These are phyloP conservation scores for Idaea dimidiata DNA, from an alignment of 2,888 invertebrate genomes.

Conservation along the genomic window DNA sequence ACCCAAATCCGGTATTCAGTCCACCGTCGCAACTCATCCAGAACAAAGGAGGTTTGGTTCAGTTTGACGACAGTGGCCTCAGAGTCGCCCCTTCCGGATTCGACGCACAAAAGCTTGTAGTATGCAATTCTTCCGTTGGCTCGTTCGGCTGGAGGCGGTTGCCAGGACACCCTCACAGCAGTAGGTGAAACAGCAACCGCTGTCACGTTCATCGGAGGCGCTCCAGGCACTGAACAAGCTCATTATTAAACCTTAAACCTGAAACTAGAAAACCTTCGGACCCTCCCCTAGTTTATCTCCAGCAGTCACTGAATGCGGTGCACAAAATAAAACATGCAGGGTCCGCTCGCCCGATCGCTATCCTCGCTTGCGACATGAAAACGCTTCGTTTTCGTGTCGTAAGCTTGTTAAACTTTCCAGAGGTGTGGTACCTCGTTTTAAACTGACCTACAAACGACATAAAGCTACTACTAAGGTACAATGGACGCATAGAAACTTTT, in stretches of 20 bases:
- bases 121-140: constrained; percentile 96
- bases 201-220: constrained; percentile 96
- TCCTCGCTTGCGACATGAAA: constrained; percentile 53
- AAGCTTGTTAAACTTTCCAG: constrained; percentile 40
- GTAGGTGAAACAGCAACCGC: constrained; percentile 94
- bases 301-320: constrained; percentile 81
- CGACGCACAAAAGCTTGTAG: constrained; percentile 96
- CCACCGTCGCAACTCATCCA: constrained; percentile 96
- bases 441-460: constrained; percentile 76
- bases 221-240: constrained; percentile 93
- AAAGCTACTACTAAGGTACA: constrained; percentile 75
- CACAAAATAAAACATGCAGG: constrained; percentile 74
- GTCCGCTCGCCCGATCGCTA: constrained; percentile 76
- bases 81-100: constrained; percentile 90
- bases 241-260: constrained; percentile 52
- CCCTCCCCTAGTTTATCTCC: constrained; percentile 43
- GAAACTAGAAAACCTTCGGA: constrained; percentile 53
- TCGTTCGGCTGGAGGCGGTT: constrained; percentile 93
- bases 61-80: constrained; percentile 90
- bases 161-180: constrained; percentile 94
- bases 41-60: constrained; percentile 88
- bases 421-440: constrained; percentile 52
- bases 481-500: constrained; percentile 48
- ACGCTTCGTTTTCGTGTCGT: constrained; percentile 28
- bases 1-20: constrained; percentile 98